Conservation (phyloP, 1,140 invertebrate genomes). For the Tribolium castaneum region DNA sequence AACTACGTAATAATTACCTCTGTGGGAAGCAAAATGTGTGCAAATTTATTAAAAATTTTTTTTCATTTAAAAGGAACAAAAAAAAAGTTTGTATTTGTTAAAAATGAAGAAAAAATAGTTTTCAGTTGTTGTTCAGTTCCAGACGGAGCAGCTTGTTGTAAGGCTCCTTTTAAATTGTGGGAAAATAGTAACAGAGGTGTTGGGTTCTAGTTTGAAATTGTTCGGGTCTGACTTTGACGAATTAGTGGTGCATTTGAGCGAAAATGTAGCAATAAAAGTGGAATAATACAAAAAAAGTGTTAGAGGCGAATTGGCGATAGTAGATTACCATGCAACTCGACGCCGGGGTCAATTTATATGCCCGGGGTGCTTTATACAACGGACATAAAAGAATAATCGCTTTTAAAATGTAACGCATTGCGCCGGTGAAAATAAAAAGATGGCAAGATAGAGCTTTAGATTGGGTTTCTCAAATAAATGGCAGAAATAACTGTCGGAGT, state of each 20-base stretch:
- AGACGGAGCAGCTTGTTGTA: background rate
- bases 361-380: constrained; percentile 47
- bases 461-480: constrained; percentile 54
- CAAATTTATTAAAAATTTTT: no score
- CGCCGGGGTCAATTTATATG: constrained; percentile 47
- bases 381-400: constrained; percentile 54
- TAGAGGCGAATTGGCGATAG: constrained; percentile 30
- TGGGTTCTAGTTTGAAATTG: background rate
- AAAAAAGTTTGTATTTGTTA: no score
- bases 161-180: background rate
- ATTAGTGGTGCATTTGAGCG: background rate
- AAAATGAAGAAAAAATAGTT: no score
- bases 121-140: no score
- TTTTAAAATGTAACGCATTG: constrained; percentile 51
- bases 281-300: constrained; percentile 18
- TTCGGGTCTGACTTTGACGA: background rate
- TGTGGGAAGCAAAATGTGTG: no score
- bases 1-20: no score
- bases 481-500: constrained; percentile 54
- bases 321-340: constrained; percentile 31
- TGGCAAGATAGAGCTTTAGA: constrained; percentile 50
- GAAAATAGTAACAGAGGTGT: background rate
- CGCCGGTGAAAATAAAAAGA: constrained; percentile 50
- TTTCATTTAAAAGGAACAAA: no score
- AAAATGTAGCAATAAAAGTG: constrained; percentile 10